A percentile compares a stretch with the other conserved stretches of the same genome.
Conservation (phyloP, 1,140 invertebrate species). For the Platyscapa corneri region DNA sequence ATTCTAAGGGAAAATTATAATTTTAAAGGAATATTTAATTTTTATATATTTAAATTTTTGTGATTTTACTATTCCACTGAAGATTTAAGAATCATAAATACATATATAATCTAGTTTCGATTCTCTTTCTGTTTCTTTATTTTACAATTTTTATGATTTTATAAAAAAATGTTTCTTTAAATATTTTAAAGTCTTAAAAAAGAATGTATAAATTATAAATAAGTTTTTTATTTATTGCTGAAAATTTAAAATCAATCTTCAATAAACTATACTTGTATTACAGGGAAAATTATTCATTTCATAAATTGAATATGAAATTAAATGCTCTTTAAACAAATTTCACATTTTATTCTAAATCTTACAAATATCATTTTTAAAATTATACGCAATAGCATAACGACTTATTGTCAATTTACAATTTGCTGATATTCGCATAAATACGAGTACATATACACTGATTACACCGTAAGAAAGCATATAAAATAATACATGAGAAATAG, state of each 20-base stretch:
- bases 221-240: neutral
- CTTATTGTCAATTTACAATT: neutral
- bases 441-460: neutral
- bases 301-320: neutral
- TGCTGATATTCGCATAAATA: neutral
- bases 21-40: too few species aligned
- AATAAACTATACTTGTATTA: neutral
- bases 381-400: neutral
- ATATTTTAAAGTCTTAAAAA: neutral
- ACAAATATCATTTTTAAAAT: neutral
- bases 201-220: neutral
- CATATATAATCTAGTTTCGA: too few species aligned
- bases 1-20: too few species aligned
- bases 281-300: neutral
- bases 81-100: too few species aligned
- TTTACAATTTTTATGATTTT: too few species aligned
- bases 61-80: too few species aligned
- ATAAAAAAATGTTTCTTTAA: too few species aligned
- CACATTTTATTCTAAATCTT: neutral
- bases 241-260: neutral
- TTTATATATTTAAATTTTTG: too few species aligned
- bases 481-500: neutral
- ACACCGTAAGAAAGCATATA: neutral
- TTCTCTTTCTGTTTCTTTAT: too few species aligned
- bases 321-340: neutral